Base-by-base conservation (phyloP, 2,888 invertebrate genomes). In the Venusia cambrica region DNA sequence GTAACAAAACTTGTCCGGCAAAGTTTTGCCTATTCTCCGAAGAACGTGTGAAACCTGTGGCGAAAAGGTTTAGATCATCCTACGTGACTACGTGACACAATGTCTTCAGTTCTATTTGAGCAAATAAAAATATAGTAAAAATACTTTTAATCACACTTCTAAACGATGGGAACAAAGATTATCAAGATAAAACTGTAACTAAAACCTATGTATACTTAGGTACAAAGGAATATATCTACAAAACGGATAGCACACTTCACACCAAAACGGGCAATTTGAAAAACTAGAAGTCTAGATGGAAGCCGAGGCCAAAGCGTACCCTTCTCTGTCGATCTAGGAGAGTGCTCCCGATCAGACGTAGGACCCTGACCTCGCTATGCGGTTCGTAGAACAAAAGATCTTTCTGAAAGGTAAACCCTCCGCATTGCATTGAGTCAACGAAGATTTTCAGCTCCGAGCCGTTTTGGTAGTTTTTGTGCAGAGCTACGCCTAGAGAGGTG, bases 131-230 rank as follows among this genome's bases (percentile, higher is more conserved):
- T 22, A 1, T 2, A 10, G 3, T 17, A 17, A 11, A 27, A 35
- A 35, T 28, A 27, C 34, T 31, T 75, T 73, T 70, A 75, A 69
- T 73, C 61, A 61, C 66, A 65, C 57, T 62, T 71, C 64, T 59
- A 74, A 76, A 80, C 51, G 51, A 48, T 38, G 57, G 39, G 54
- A 60, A 61, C 55, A 63, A 57, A 57, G 48, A 48, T 56, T 62
- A 63, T 60, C 61, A 73, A 65, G 57, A 65, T 73, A 84, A 81
- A 83, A 59, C 62, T 62, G 57, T 76, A 74, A 69, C 73, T 84
- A 81, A 84, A 85, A 84, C 65, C 72, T 84, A 85, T 85, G 85
- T 85, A 85, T 84, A 85, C 85, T 85, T 85, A 85, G 74, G 73
- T 80, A 85, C 77, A 85, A 84, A 83, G 43, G 67, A 71, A 80